Percentiles rank a stretch among this genome's conserved stretches.
These are phyloP conservation scores for Sebastes taczanowskii DNA, from an alignment of 2,797 vertebrate species.

Conservation along the genomic window DNA sequence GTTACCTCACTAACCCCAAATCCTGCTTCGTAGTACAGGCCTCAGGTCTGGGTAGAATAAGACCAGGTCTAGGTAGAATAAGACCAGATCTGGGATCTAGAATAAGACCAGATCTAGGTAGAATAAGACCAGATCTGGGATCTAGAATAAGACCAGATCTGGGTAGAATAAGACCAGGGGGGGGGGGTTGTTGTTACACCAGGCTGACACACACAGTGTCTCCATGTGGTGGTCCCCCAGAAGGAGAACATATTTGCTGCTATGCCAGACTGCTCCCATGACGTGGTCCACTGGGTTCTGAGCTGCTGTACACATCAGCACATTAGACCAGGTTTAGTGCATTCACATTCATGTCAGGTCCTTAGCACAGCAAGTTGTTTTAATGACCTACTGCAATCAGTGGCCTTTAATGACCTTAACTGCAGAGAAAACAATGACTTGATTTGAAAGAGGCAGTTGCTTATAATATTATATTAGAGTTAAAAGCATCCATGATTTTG, in stretches of 20 bases:
- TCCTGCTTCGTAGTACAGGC: too few relatives aligned
- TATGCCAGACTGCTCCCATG: conserved; percentile 4
- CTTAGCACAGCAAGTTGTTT: not conserved
- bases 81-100: too few relatives aligned
- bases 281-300: not conserved
- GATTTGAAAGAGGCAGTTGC: not conserved
- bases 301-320: not conserved
- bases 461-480: too few relatives aligned
- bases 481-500: too few relatives aligned
- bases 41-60: too few relatives aligned
- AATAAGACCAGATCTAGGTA: too few relatives aligned
- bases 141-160: too few relatives aligned
- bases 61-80: too few relatives aligned
- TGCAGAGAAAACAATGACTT: not conserved
- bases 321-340: not conserved
- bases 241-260: conserved; percentile 10
- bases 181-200: not conserved
- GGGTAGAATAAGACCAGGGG: too few relatives aligned
- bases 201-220: not conserved
- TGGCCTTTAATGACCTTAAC: not conserved
- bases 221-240: not conserved
- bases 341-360: not conserved
- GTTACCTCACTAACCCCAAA: too few relatives aligned
- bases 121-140: too few relatives aligned
- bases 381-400: not conserved